A percentile compares a stretch with the other conserved stretches of the same genome.
Conservation (phyloP, 2,888 invertebrate species). For the Electrophaes corylata region DNA sequence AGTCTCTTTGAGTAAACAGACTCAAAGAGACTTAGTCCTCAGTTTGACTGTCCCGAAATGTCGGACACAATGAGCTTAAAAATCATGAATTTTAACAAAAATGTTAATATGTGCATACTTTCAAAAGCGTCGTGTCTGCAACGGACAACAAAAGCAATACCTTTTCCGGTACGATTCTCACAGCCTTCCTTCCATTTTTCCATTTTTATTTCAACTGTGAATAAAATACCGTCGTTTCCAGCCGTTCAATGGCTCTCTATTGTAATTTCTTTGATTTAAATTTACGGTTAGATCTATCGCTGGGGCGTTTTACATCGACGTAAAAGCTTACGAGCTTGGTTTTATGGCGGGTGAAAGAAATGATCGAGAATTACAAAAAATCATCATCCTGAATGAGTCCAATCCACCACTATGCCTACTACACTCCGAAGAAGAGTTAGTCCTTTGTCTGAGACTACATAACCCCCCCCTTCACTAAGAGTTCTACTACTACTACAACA, state of each 20-base stretch:
- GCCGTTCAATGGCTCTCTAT: conserved; percentile 14
- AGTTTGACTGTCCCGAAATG: too few species aligned
- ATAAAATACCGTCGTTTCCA: conserved; percentile 3
- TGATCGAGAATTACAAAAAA: conserved; percentile 5
- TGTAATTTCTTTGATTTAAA: conserved; percentile 28
- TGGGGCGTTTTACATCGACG: conserved; percentile 25
- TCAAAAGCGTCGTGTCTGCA: not conserved
- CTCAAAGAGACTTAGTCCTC: too few species aligned
- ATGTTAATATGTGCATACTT: too few species aligned
- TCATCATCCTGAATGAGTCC: too few species aligned
- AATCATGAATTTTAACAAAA: too few species aligned
- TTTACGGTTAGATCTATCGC: conserved; percentile 15
- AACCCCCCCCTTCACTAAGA: too few species aligned
- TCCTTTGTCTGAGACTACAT: too few species aligned
- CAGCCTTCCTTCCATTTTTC: not conserved
- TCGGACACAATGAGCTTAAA: too few species aligned
- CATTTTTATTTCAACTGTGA: conserved; percentile 7
- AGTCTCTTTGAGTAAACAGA: too few species aligned
- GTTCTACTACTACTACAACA: too few species aligned
- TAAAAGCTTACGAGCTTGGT: conserved; percentile 21
- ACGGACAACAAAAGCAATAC: not conserved
- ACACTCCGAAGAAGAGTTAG: too few species aligned
- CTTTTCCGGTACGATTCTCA: not conserved
- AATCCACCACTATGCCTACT: too few species aligned
- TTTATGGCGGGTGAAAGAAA: conserved; percentile 22